A percentile compares a stretch with the other conserved stretches of the same genome.
Conservation (phyloP, 1,140 invertebrate genomes). For the Conopomorpha cramerella region DNA sequence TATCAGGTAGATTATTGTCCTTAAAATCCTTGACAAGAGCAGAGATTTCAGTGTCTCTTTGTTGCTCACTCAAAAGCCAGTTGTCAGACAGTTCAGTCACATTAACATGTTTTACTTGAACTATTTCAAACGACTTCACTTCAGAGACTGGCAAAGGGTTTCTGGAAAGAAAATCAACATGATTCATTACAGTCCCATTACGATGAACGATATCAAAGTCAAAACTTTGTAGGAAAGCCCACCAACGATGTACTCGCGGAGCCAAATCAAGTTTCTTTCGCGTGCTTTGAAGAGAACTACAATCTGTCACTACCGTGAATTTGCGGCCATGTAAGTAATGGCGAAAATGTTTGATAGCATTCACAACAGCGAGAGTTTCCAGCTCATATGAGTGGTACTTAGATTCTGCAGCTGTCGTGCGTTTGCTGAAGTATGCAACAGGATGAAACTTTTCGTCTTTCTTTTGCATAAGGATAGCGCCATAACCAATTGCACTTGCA, state of each 20-base stretch:
- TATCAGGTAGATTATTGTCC: no score
- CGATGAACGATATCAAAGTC: slow-evolving; percentile 2
- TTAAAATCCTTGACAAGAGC: no score
- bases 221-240: slow-evolving; percentile 4
- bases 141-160: no score
- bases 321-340: slow-evolving; percentile 1
- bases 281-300: slow-evolving; percentile 17
- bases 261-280: slow-evolving; percentile 15
- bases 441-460: slow-evolving; percentile 12
- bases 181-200: not conserved
- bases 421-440: slow-evolving; percentile 5
- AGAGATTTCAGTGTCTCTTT: no score
- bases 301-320: slow-evolving; percentile 10
- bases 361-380: slow-evolving; percentile 1
- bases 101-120: no score
- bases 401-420: not conserved
- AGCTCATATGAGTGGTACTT: slow-evolving; percentile 3
- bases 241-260: slow-evolving; percentile 15
- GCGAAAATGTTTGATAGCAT: not conserved
- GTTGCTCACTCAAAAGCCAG: no score
- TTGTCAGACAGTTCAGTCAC: no score
- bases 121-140: no score
- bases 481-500: slow-evolving; percentile 2
- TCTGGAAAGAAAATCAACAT: slow-evolving; percentile 1
- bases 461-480: slow-evolving; percentile 4